These are phyloP conservation scores for Hylomyscus alleni DNA, from an alignment of 2,797 vertebrate genomes.

Conservation along the genomic window DNA sequence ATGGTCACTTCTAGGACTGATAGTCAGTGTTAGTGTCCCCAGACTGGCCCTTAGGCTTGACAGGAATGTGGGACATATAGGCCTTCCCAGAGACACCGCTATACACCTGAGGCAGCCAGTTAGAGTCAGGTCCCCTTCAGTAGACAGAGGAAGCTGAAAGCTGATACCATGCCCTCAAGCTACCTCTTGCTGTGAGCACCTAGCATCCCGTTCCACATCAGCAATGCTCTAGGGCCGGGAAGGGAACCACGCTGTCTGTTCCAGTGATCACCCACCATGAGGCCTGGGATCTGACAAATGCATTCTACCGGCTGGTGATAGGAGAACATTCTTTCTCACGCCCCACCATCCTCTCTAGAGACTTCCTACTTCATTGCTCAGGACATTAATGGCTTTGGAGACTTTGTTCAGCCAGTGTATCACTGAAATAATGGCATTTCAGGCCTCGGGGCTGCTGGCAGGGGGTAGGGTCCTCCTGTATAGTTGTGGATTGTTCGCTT, in stretches of 20 bases:
- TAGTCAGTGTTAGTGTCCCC: neutral
- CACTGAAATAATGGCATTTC: constrained; percentile 51
- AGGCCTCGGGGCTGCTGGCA: neutral
- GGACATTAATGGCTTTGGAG: constrained; percentile 47
- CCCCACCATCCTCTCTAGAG: neutral
- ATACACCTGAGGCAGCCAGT: neutral
- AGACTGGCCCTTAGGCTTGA: neutral
- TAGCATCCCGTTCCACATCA: neutral
- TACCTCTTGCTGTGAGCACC: neutral
- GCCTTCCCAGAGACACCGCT: neutral
- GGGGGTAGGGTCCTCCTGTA: neutral
- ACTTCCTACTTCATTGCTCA: neutral
- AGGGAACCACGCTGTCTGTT: neutral
- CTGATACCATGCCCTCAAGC: neutral
- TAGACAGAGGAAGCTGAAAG: neutral
- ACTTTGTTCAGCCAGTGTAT: neutral
- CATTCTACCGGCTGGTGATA: neutral
- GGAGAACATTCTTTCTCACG: neutral
- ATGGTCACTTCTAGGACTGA: neutral
- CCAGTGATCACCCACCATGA: neutral
- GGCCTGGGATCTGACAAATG: neutral
- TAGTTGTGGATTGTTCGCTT: neutral
- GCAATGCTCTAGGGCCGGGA: neutral
- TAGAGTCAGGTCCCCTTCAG: neutral
- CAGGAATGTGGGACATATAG: neutral